A percentile compares a stretch with the other conserved stretches of the same genome.
These are phyloP conservation scores for Coregonus clupeaformis DNA, from an alignment of 2,113 vertebrate genomes.

Conservation along the genomic window DNA sequence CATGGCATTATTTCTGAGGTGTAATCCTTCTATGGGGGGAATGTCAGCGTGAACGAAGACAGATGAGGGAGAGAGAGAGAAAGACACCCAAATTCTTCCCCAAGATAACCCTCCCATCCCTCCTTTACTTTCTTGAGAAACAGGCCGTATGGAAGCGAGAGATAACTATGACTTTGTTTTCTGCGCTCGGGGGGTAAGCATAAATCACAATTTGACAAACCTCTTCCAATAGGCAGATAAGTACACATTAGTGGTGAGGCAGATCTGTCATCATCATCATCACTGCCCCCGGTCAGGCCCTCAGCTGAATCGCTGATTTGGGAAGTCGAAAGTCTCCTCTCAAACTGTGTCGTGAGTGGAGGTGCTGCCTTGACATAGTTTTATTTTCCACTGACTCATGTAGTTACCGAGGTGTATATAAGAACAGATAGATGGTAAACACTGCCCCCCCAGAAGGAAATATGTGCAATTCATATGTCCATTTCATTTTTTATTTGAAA, in stretches of 20 bases:
- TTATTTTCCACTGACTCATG: background rate
- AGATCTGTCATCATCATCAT: no score
- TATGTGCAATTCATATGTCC: no score
- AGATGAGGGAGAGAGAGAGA: constrained; percentile 55
- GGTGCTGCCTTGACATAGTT: no score
- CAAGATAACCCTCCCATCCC: constrained; percentile 49
- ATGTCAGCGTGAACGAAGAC: no score
- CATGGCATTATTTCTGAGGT: background rate
- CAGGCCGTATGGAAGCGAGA: constrained; percentile 42
- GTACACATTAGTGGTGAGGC: no score
- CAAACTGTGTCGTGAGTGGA: no score
- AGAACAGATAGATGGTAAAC: background rate
- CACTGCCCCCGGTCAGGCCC: no score
- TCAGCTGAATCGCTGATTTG: no score
- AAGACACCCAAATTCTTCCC: no score
- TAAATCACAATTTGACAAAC: constrained; percentile 71
- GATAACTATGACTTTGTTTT: constrained; percentile 60
- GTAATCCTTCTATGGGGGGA: background rate
- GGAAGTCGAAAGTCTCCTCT: no score
- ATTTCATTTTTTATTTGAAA: no score
- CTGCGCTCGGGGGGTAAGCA: constrained; percentile 33
- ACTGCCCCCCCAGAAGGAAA: background rate
- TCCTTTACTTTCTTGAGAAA: constrained; percentile 36
- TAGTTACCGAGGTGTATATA: background rate
- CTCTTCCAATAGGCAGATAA: constrained; percentile 47